A percentile compares a stretch with the other conserved stretches of the same genome.
Evolutionary conservation across 2,113 vertebrate species (phyloP).

Genomic region (Onychostoma macrolepis): DNA sequence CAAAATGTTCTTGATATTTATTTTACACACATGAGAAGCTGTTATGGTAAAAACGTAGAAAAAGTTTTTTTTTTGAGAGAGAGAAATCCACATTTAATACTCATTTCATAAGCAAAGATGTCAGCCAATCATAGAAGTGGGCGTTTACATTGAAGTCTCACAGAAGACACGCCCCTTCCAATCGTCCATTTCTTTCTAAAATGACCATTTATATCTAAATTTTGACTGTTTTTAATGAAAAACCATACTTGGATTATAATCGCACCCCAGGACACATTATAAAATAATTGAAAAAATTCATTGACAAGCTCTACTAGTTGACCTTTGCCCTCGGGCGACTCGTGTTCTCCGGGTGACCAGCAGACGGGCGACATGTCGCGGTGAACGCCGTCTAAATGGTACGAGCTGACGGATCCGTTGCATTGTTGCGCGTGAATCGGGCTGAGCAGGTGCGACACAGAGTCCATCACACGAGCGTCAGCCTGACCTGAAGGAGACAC

Average conservation of each 20-base stretch:
- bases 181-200: neutral
- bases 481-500: constrained; percentile 63
- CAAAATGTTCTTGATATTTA: no score
- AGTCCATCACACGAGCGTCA: constrained; percentile 67
- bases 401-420: constrained; percentile 60
- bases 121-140: no score
- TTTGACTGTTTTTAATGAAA: neutral
- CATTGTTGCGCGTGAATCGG: constrained; percentile 53
- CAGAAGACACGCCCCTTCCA: neutral
- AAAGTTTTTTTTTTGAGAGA: no score
- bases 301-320: neutral
- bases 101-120: no score
- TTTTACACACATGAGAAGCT: no score
- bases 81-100: no score
- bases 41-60: no score
- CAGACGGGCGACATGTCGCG: constrained; percentile 68
- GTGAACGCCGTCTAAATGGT: constrained; percentile 54
- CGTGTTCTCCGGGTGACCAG: constrained; percentile 73
- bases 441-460: constrained; percentile 47
- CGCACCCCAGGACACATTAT: neutral
- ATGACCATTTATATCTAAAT: neutral
- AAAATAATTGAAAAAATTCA: neutral
- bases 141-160: no score
- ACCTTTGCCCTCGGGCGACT: constrained; percentile 72
- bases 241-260: neutral